Evolutionary conservation across 2,113 vertebrate genomes (phyloP).

Genomic region (Pungitius pungitius): DNA sequence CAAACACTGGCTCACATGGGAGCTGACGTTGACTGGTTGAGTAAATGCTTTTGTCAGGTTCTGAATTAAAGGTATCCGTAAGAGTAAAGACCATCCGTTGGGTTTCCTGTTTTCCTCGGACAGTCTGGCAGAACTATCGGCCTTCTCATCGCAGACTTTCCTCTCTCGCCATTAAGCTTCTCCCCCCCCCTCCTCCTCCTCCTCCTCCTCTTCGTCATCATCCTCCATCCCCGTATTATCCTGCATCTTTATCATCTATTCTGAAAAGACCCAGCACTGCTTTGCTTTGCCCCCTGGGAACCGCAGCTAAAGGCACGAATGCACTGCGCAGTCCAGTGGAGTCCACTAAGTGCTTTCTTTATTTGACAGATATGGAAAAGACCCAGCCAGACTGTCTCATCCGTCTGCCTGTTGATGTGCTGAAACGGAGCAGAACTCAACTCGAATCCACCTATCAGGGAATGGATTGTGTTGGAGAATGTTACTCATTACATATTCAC

Average conservation of each 20-base stretch:
- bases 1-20: background rate
- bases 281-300: slow-evolving; percentile 41
- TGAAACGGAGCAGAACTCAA: slow-evolving; percentile 19
- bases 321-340: slow-evolving; percentile 45
- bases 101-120: slow-evolving; percentile 12
- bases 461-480: slow-evolving; percentile 21
- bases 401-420: slow-evolving; percentile 47
- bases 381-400: slow-evolving; percentile 59
- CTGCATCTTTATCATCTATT: slow-evolving; percentile 61
- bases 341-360: slow-evolving; percentile 70
- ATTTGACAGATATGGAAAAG: slow-evolving; percentile 50
- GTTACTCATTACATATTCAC: slow-evolving; percentile 18
- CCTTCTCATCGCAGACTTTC: slow-evolving; percentile 32
- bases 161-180: slow-evolving; percentile 42
- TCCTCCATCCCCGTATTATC: slow-evolving; percentile 38
- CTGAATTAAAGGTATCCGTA: slow-evolving; percentile 2
- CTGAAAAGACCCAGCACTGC: slow-evolving; percentile 53
- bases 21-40: background rate
- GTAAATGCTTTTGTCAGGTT: background rate
- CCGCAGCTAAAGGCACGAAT: slow-evolving; percentile 52
- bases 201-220: background rate
- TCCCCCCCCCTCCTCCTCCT: background rate
- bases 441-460: slow-evolving; percentile 38
- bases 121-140: slow-evolving; percentile 27
- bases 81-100: slow-evolving; percentile 6